Conservation (phyloP, 2,797 vertebrate genomes). For the Semotilus atromaculatus region DNA sequence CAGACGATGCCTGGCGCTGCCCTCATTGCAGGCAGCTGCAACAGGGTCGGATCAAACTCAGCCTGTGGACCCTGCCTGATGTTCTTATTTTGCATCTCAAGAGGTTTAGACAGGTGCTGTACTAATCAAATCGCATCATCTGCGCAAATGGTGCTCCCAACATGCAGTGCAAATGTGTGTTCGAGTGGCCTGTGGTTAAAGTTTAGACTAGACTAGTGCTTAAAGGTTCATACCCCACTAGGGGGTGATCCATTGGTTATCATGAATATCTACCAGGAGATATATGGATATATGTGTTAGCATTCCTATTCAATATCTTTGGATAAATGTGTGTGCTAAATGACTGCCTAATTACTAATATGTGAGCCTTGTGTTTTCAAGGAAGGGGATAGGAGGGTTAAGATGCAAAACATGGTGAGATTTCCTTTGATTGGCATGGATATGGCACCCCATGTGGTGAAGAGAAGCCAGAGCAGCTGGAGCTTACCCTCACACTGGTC, state of each 20-base stretch:
- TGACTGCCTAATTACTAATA: background rate
- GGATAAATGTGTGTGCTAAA: background rate
- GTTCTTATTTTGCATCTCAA: conserved; percentile 98
- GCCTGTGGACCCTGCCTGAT: conserved; percentile 97
- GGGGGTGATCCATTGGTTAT: background rate
- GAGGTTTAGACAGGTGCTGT: conserved; percentile 92
- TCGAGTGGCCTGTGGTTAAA: background rate
- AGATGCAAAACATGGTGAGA: conserved; percentile 96
- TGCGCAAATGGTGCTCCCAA: background rate
- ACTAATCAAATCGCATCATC: background rate
- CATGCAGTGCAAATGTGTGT: background rate
- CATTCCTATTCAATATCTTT: background rate
- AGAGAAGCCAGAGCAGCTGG: conserved; percentile 99
- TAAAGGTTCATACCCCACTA: background rate
- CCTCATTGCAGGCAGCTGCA: conserved; percentile 99
- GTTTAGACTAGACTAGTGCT: background rate
- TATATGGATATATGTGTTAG: background rate
- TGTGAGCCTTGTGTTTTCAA: conserved; percentile 61
- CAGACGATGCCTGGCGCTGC: conserved; percentile 98
- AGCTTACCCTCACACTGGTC: conserved; percentile 98
- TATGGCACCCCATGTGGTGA: conserved; percentile 98
- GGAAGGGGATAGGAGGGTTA: conserved; percentile 94
- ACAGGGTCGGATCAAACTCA: conserved; percentile 98
- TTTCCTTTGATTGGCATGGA: conserved; percentile 95
- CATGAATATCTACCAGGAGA: background rate